These are phyloP conservation scores for Drosophila asahinai DNA, from an alignment of 1,140 invertebrate genomes.

Conservation along the genomic window DNA sequence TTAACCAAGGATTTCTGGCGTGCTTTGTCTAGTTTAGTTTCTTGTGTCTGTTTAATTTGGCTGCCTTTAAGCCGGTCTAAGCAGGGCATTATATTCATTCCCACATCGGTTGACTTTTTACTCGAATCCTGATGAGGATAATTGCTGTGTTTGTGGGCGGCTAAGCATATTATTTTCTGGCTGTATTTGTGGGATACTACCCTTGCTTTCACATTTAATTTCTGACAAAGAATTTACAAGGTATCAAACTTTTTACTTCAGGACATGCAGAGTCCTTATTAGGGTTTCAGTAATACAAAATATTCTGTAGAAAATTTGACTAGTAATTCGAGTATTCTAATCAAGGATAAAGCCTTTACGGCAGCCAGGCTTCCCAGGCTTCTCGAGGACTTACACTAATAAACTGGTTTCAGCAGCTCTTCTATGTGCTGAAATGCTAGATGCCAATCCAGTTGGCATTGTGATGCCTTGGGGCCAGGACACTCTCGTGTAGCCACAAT, in stretches of 20 bases:
- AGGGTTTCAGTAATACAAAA: not conserved
- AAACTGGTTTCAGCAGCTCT: not conserved
- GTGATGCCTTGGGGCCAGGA: not conserved
- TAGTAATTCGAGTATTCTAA: not conserved
- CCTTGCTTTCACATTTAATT: not conserved
- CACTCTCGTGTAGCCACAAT: not conserved
- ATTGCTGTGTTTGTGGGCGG: conserved; percentile 22
- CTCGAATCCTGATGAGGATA: conserved; percentile 29
- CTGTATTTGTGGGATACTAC: not conserved
- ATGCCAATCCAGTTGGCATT: not conserved
- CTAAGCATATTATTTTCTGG: conserved; percentile 31
- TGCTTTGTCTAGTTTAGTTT: conserved; percentile 46
- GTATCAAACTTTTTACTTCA: not conserved
- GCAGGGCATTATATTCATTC: conserved; percentile 44
- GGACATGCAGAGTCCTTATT: not conserved
- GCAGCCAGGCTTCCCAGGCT: not conserved
- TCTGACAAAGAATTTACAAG: not conserved
- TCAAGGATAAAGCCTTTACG: conserved; percentile 1
- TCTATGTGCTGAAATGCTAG: not conserved
- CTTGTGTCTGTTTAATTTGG: conserved; percentile 32
- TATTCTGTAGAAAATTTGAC: no score
- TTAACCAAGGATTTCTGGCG: conserved; percentile 48
- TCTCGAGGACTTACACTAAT: not conserved
- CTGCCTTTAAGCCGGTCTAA: conserved; percentile 35
- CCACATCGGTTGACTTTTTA: conserved; percentile 32